Conservation (phyloP, 2,113 vertebrate genomes). For the Pagrus major region DNA sequence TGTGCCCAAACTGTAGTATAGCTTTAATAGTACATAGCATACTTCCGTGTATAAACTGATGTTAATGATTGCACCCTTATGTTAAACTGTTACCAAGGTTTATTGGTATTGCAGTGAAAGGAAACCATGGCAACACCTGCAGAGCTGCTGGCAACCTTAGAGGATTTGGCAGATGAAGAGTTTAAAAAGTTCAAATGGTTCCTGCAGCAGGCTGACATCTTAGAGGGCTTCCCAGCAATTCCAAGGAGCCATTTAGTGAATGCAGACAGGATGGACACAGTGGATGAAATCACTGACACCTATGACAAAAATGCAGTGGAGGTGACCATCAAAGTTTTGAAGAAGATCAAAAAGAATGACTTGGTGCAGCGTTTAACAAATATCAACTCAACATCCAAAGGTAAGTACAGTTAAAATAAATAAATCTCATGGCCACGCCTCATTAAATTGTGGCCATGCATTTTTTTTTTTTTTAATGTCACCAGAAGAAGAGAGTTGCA, state of each 20-base stretch:
- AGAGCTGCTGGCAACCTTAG: conserved; percentile 16
- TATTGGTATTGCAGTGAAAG: not conserved
- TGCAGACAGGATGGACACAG: conserved; percentile 21
- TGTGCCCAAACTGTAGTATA: not conserved
- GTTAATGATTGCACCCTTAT: not conserved
- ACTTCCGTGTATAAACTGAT: not conserved
- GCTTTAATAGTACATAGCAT: not conserved
- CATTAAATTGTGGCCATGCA: too few species aligned
- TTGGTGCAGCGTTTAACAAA: conserved; percentile 12
- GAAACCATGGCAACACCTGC: conserved; percentile 1
- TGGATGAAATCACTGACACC: conserved; percentile 9
- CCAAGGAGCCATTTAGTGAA: not conserved
- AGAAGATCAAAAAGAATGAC: conserved; percentile 11
- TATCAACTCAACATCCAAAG: conserved; percentile 18
- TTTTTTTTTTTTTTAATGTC: too few species aligned
- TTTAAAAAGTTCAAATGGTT: conserved; percentile 39
- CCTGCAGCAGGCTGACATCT: conserved; percentile 15
- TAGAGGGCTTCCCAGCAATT: conserved; percentile 26
- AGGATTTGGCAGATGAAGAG: conserved; percentile 6
- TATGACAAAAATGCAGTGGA: not conserved
- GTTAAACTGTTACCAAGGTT: not conserved
- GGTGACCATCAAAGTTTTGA: conserved; percentile 17
- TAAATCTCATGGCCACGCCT: too few species aligned
- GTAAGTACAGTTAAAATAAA: not conserved
- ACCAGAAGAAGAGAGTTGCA: not conserved